A percentile compares a stretch with the other conserved stretches of the same genome.
These are phyloP conservation scores for Meghimatium bilineatum DNA, from an alignment of 2,888 invertebrate species.

Conservation along the genomic window DNA sequence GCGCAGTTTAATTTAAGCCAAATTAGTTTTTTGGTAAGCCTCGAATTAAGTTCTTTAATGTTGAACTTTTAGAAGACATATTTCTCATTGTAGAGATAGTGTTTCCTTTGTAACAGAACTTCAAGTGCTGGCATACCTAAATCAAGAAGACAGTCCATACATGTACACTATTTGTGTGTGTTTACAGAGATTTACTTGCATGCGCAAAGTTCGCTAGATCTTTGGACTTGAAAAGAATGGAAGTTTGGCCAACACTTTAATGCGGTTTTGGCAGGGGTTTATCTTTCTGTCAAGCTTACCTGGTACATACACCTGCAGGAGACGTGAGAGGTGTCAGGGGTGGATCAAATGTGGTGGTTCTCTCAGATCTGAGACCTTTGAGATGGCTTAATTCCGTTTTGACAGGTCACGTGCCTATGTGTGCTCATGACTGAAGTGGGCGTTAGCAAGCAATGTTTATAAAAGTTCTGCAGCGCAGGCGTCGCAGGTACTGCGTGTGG, in stretches of 20 bases:
- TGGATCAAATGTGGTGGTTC: not conserved
- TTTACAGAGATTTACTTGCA: constrained; percentile 1
- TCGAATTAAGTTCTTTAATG: too few species aligned
- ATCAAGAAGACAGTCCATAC: not conserved
- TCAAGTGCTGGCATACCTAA: too few species aligned
- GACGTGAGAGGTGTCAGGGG: not conserved
- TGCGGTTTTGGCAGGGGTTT: not conserved
- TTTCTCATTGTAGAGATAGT: too few species aligned
- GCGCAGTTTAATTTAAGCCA: too few species aligned
- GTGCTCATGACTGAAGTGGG: not conserved
- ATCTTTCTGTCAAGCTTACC: not conserved
- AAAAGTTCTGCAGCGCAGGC: too few species aligned
- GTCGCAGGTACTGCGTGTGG: too few species aligned
- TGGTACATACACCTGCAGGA: not conserved
- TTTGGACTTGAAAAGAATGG: not conserved
- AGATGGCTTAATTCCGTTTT: not conserved
- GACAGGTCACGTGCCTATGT: not conserved
- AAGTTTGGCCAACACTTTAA: not conserved
- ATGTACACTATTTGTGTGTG: not conserved
- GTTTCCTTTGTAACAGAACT: too few species aligned
- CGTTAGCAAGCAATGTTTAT: not conserved
- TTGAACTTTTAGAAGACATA: too few species aligned
- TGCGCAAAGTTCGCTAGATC: not conserved
- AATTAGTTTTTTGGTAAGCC: too few species aligned
- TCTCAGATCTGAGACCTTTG: not conserved